A percentile compares a stretch with the other conserved stretches of the same genome.
Conservation (phyloP, 2,113 vertebrate genomes). For the Plectropomus leopardus region DNA sequence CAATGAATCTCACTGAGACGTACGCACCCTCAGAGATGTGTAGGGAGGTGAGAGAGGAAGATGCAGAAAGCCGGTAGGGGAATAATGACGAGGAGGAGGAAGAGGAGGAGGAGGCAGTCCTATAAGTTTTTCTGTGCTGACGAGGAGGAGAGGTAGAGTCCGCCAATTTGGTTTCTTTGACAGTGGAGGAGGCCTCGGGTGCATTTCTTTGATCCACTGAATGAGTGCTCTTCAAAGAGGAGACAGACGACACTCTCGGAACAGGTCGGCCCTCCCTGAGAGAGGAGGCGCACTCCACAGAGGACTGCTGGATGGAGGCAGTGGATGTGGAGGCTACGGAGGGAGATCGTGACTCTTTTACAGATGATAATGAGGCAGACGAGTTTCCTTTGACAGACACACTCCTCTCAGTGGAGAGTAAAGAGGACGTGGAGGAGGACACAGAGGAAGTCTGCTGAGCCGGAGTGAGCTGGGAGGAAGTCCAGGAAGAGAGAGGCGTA, state of each 20-base stretch:
- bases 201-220: constrained; percentile 37
- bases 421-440: constrained; percentile 92
- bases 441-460: constrained; percentile 90
- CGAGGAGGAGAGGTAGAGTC: constrained; percentile 50
- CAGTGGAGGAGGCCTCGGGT: not conserved
- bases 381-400: constrained; percentile 81
- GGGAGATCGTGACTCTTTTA: constrained; percentile 59
- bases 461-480: constrained; percentile 73
- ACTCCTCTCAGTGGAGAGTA: constrained; percentile 91
- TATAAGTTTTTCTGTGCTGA: constrained; percentile 43
- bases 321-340: constrained; percentile 60
- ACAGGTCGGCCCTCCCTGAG: constrained; percentile 44
- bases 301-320: constrained; percentile 27
- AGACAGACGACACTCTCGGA: constrained; percentile 58
- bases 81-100: constrained; percentile 83
- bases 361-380: constrained; percentile 56
- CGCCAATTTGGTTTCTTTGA: constrained; percentile 40
- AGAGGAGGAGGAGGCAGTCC: constrained; percentile 79
- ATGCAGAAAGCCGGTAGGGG: constrained; percentile 85
- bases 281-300: constrained; percentile 35
- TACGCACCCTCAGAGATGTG: constrained; percentile 91
- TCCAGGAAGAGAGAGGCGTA: constrained; percentile 55
- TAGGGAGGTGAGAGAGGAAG: constrained; percentile 92
- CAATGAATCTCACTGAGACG: not conserved
- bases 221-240: constrained; percentile 66